phyloP scores from a whole-genome alignment of 2,113 vertebrate genomes.

The Caloenas nicobarica region DNA sequence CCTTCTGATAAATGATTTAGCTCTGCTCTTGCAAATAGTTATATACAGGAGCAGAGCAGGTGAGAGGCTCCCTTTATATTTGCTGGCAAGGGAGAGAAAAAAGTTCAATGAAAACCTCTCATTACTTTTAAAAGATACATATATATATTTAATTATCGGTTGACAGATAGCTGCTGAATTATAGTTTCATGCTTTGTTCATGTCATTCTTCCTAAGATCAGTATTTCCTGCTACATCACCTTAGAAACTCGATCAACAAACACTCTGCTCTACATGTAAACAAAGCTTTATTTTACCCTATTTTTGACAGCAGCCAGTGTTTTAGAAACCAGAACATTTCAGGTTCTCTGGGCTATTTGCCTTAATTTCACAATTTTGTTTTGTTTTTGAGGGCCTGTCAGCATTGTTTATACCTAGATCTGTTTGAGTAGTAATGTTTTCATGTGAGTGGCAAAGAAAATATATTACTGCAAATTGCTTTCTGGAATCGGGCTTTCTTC shows the following conservation, averaged over 20 bases:
- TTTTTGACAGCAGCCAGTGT: constrained; percentile 31
- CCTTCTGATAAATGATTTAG: constrained; percentile 1
- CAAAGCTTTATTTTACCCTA: constrained; percentile 53
- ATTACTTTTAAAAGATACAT: neutral
- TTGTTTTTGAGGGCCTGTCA: constrained; percentile 45
- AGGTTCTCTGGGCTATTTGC: constrained; percentile 32
- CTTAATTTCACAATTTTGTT: constrained; percentile 35
- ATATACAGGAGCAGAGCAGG: neutral
- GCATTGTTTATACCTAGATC: constrained; percentile 23
- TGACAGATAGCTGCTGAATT: constrained; percentile 43
- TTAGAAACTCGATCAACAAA: constrained; percentile 69
- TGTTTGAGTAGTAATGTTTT: neutral
- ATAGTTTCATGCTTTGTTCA: constrained; percentile 21
- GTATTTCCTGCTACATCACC: constrained; percentile 65
- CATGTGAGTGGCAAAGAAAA: constrained; percentile 1
- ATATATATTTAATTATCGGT: neutral
- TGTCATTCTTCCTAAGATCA: constrained; percentile 39
- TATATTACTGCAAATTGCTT: constrained; percentile 12
- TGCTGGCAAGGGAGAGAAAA: neutral
- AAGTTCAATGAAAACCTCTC: constrained; percentile 17
- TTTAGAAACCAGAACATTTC: constrained; percentile 12
- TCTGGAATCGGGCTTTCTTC: constrained; percentile 10
- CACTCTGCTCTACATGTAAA: constrained; percentile 11
- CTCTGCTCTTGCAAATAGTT: neutral
- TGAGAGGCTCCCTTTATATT: neutral